Percentiles rank a stretch among this genome's conserved stretches.
These are phyloP conservation scores for Heliconius eleuchia DNA, from an alignment of 1,140 invertebrate genomes.

Conservation along the genomic window DNA sequence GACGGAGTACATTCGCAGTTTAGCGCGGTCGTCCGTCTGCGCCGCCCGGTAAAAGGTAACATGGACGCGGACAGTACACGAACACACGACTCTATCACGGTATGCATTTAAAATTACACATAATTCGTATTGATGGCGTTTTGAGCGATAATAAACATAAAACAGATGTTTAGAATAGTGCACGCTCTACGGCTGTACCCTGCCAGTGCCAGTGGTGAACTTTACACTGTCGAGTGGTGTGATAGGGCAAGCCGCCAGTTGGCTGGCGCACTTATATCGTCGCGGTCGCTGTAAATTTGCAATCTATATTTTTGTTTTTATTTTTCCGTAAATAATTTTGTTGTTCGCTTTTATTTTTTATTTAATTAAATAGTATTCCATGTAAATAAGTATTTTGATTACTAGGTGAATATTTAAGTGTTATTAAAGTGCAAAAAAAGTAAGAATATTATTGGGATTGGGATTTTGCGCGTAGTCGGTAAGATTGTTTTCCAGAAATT, in stretches of 20 bases:
- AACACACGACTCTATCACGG: slow-evolving; percentile 39
- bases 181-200: slow-evolving; percentile 25
- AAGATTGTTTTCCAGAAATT: slow-evolving; percentile 30
- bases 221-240: slow-evolving; percentile 60
- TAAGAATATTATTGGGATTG: slow-evolving; percentile 20
- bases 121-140: slow-evolving; percentile 17
- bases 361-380: not conserved
- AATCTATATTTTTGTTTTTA: slow-evolving; percentile 16
- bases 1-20: slow-evolving; percentile 40
- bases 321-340: not conserved
- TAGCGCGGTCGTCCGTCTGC: slow-evolving; percentile 40
- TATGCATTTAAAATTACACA: slow-evolving; percentile 37
- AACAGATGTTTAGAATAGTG: slow-evolving; percentile 27
- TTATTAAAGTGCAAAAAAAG: slow-evolving; percentile 13
- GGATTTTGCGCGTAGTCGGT: slow-evolving; percentile 15
- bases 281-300: slow-evolving; percentile 48
- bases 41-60: slow-evolving; percentile 43
- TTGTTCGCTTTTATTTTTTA: not conserved
- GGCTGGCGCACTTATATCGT: slow-evolving; percentile 60
- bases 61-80: slow-evolving; percentile 43
- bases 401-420: slow-evolving; percentile 19
- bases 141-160: slow-evolving; percentile 22
- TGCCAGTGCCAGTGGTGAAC: slow-evolving; percentile 55
- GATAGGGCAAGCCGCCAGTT: slow-evolving; percentile 76
- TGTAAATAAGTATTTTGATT: not conserved